These are phyloP conservation scores for Limnephilus auricula DNA, from an alignment of 2,888 invertebrate species.

Conservation along the genomic window DNA sequence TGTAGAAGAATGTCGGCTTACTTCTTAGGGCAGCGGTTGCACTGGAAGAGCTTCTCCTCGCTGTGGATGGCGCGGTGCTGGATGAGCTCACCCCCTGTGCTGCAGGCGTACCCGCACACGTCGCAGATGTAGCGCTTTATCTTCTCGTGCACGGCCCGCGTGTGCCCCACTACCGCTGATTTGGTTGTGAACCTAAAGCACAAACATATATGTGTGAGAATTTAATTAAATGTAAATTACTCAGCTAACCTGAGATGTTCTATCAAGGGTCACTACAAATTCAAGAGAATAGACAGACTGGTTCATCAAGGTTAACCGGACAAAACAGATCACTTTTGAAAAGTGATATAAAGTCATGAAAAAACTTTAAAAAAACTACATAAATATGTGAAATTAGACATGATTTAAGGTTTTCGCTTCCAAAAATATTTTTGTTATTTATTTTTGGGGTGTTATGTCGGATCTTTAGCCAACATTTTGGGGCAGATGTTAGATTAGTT, in stretches of 20 bases:
- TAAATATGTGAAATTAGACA: too few relatives aligned
- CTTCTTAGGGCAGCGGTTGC: slow-evolving; percentile 76
- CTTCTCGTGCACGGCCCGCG: slow-evolving; percentile 78
- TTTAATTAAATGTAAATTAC: neutral
- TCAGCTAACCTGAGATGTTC: neutral
- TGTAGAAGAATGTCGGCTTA: slow-evolving; percentile 64
- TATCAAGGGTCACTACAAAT: too few relatives aligned
- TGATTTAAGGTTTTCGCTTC: too few relatives aligned
- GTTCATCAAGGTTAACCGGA: too few relatives aligned
- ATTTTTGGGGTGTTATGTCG: too few relatives aligned
- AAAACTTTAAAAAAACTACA: too few relatives aligned
- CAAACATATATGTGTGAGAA: neutral
- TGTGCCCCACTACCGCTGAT: slow-evolving; percentile 76
- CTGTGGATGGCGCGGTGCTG: slow-evolving; percentile 79
- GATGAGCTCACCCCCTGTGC: slow-evolving; percentile 77
- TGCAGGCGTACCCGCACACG: slow-evolving; percentile 78
- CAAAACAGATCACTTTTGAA: too few relatives aligned
- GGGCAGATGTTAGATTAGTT: too few relatives aligned
- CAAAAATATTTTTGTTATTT: too few relatives aligned
- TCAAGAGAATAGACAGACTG: too few relatives aligned
- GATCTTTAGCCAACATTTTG: too few relatives aligned
- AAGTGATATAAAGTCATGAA: too few relatives aligned
- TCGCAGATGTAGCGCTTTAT: slow-evolving; percentile 79
- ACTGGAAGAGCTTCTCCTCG: slow-evolving; percentile 77
- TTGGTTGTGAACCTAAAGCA: slow-evolving; percentile 75